Conservation (phyloP, 2,797 vertebrate species). For the Leuciscus waleckii region DNA sequence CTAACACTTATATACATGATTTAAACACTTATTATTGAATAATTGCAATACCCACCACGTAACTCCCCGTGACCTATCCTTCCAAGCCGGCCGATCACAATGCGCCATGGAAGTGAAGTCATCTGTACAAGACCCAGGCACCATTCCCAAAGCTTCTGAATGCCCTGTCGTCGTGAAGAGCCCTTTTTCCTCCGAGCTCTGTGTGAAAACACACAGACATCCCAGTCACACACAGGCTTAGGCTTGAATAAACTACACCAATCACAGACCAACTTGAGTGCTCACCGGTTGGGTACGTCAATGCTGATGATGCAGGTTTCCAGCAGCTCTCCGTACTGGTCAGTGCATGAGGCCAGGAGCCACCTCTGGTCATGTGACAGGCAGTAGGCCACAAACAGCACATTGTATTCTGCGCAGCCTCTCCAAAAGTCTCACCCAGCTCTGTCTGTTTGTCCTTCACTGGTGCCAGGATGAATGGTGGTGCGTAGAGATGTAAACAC, state of each 20-base stretch:
- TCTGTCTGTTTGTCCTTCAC: conserved; percentile 98
- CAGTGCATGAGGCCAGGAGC: conserved; percentile 96
- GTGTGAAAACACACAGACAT: conserved; percentile 6
- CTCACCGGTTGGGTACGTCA: conserved; percentile 95
- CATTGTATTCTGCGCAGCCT: conserved; percentile 96
- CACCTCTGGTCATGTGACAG: conserved; percentile 97
- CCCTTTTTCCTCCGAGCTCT: conserved; percentile 98
- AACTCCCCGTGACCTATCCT: conserved; percentile 97
- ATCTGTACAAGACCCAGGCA: conserved; percentile 96
- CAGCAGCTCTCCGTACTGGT: conserved; percentile 95
- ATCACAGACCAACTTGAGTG: conserved; percentile 9
- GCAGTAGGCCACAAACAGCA: conserved; percentile 98
- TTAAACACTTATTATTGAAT: neutral
- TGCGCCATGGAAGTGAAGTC: conserved; percentile 98
- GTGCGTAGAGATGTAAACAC: conserved; percentile 92
- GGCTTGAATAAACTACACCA: neutral
- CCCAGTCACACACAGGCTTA: neutral
- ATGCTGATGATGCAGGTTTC: conserved; percentile 98
- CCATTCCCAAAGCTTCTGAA: conserved; percentile 99
- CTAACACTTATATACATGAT: neutral
- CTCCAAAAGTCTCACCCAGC: conserved; percentile 95
- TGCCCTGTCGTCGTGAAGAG: conserved; percentile 91
- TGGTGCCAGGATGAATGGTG: conserved; percentile 95
- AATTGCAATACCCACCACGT: conserved; percentile 80
- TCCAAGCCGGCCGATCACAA: conserved; percentile 96